These are phyloP conservation scores for Caenorhabditis uteleia DNA, from an alignment of 2,888 invertebrate genomes.

Conservation along the genomic window DNA sequence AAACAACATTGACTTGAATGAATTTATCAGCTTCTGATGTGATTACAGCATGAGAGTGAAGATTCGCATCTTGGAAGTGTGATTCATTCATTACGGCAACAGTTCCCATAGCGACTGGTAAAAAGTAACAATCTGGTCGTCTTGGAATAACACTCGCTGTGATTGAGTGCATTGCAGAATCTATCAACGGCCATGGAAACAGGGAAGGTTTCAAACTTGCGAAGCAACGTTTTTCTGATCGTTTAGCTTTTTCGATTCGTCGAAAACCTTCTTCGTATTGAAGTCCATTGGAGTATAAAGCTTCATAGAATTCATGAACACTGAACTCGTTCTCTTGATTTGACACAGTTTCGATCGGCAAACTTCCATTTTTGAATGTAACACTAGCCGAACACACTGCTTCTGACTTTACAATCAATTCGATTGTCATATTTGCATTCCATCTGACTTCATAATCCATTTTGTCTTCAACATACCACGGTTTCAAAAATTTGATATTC, in stretches of 20 bases:
- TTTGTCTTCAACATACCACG: slow-evolving; percentile 31
- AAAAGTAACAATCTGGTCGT: slow-evolving; percentile 33
- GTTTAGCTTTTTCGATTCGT: slow-evolving; percentile 14
- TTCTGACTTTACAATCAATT: slow-evolving; percentile 10
- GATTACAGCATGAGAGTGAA: slow-evolving; percentile 21
- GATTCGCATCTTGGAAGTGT: slow-evolving; percentile 3
- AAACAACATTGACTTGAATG: slow-evolving; percentile 42
- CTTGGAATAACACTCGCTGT: slow-evolving; percentile 27
- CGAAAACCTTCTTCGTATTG: slow-evolving; percentile 48
- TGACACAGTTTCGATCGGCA: neutral
- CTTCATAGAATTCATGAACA: slow-evolving; percentile 45
- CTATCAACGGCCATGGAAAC: slow-evolving; percentile 43
- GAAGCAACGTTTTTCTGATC: slow-evolving; percentile 27
- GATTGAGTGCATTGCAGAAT: slow-evolving; percentile 44
- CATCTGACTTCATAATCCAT: slow-evolving; percentile 20
- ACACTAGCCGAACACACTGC: slow-evolving; percentile 14
- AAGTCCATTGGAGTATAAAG: slow-evolving; percentile 40
- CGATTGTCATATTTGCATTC: slow-evolving; percentile 29
- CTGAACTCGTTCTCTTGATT: slow-evolving; percentile 17
- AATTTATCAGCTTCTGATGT: slow-evolving; percentile 49
- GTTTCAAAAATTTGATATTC: slow-evolving; percentile 34
- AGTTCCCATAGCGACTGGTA: slow-evolving; percentile 39
- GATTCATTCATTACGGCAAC: slow-evolving; percentile 10
- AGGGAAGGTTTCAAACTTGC: slow-evolving; percentile 23
- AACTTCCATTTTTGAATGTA: slow-evolving; percentile 1